Percentiles rank a stretch among this genome's conserved stretches.
phyloP scores from a whole-genome alignment of 1,140 invertebrate genomes.

The Neodiprion pinetum region DNA sequence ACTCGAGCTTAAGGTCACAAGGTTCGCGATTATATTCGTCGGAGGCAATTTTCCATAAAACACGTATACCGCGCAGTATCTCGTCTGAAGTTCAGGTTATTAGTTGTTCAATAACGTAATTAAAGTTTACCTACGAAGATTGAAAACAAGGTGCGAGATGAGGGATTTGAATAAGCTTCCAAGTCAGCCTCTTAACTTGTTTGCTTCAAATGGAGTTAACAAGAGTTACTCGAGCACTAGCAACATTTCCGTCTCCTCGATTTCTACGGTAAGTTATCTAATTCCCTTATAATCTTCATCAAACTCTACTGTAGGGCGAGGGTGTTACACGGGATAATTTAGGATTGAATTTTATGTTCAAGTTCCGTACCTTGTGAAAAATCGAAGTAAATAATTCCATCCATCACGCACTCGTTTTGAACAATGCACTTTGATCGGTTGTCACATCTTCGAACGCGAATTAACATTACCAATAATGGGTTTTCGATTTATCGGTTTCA shows the following conservation, averaged over 20 bases:
- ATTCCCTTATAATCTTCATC: background rate
- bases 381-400: too few relatives aligned
- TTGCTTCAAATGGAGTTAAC: background rate
- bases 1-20: background rate
- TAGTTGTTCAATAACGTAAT: background rate
- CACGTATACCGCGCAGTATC: background rate
- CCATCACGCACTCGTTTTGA: too few relatives aligned
- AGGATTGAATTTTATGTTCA: too few relatives aligned
- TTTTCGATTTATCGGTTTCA: too few relatives aligned
- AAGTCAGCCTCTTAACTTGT: background rate
- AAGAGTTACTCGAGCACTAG: background rate
- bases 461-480: too few relatives aligned
- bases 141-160: background rate
- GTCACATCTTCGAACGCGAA: too few relatives aligned
- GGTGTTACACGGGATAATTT: too few relatives aligned
- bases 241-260: background rate
- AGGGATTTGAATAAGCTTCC: slow-evolving; percentile 2
- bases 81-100: background rate
- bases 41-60: background rate
- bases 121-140: background rate
- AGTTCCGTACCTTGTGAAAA: too few relatives aligned
- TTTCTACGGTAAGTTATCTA: background rate
- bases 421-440: too few relatives aligned
- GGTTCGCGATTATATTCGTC: too few relatives aligned
- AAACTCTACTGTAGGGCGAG: background rate